These are phyloP conservation scores for Lepidothrix coronata DNA, from an alignment of 2,113 vertebrate genomes.

Conservation along the genomic window DNA sequence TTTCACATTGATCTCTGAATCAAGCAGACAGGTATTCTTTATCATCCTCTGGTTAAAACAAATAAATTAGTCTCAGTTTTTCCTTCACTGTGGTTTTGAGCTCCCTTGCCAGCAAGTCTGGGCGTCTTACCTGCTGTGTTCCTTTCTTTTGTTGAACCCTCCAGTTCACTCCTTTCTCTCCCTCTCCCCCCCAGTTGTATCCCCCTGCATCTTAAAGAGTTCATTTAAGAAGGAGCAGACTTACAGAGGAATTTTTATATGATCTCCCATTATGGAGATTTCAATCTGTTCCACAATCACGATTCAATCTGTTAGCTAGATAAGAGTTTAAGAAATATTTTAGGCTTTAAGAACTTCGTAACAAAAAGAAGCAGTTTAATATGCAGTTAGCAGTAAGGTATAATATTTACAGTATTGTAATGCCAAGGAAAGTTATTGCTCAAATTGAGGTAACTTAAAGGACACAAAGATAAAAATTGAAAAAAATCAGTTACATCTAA, in stretches of 20 bases:
- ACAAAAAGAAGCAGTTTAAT: not conserved
- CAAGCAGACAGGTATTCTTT: not conserved
- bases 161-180: not conserved
- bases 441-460: not conserved
- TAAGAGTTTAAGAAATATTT: constrained; percentile 9
- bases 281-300: constrained; percentile 54
- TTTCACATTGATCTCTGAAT: not conserved
- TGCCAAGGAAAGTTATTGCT: not conserved
- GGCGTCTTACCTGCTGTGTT: not conserved
- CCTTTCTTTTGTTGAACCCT: not conserved
- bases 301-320: constrained; percentile 53
- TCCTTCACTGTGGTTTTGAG: not conserved
- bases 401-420: not conserved
- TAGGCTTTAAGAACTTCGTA: constrained; percentile 4
- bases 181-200: not conserved
- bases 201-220: constrained; percentile 16
- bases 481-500: not conserved
- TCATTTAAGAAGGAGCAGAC: constrained; percentile 14
- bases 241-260: constrained; percentile 39
- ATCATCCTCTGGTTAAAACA: not conserved
- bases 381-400: not conserved
- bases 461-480: not conserved
- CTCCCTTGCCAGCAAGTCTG: not conserved
- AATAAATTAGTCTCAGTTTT: not conserved
- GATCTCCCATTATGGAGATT: constrained; percentile 58